A percentile compares a stretch with the other conserved stretches of the same genome.
Evolutionary conservation across 2,888 invertebrate species (phyloP).

Genomic region (Endotricha flammealis): DNA sequence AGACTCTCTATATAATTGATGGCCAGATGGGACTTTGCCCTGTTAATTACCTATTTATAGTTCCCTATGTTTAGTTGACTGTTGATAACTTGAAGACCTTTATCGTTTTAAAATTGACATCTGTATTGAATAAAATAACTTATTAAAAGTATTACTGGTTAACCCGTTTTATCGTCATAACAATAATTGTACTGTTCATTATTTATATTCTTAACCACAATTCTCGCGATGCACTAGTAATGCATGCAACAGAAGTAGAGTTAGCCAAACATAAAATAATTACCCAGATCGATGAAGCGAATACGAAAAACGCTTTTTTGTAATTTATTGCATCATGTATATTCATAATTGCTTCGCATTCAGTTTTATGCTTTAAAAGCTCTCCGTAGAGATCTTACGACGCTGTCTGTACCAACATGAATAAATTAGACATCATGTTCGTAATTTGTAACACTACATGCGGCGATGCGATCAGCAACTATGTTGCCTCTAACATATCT

Average conservation of each 20-base stretch:
- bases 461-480: constrained; percentile 1
- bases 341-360: neutral
- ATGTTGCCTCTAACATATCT: constrained; percentile 5
- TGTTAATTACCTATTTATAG: too few species aligned
- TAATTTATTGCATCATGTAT: neutral
- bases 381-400: neutral
- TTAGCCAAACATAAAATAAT: neutral
- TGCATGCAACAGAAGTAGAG: too few species aligned
- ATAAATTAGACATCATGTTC: neutral
- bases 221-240: too few species aligned
- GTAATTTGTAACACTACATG: constrained; percentile 4
- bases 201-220: too few species aligned
- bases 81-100: too few species aligned
- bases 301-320: neutral
- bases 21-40: constrained; percentile 1
- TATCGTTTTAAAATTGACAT: too few species aligned
- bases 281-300: neutral
- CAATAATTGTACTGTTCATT: too few species aligned
- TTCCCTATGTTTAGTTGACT: too few species aligned
- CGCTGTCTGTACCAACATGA: neutral
- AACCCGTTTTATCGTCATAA: too few species aligned
- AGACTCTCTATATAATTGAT: constrained; percentile 23
- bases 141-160: too few species aligned
- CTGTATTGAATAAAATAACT: too few species aligned
- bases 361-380: neutral